Base-by-base conservation (phyloP, 1,140 invertebrate genomes). In the Leptinotarsa texana region DNA sequence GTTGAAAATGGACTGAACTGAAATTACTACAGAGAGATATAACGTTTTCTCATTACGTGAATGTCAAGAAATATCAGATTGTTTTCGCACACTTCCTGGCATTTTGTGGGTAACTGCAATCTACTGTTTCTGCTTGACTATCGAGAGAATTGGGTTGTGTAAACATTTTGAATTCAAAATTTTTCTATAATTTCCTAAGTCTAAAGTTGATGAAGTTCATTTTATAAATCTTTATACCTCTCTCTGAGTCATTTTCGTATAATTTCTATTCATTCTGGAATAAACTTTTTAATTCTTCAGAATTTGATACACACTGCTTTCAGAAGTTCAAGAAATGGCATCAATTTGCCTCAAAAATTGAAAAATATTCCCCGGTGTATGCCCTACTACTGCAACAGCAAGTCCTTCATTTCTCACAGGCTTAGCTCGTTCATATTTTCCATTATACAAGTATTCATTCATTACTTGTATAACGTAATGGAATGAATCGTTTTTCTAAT, bases 321-420 rank as follows among this genome's bases (percentile, higher is more conserved):
- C 18, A 21, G 24, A 22, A 27, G 8, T 21, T 65, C 21, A 4
- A 57, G 51, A 65, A 65, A 22, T 27, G 24, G 11, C 3, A 3
- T 63, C 13, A 51, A 63, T 13, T 63, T 63, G 63, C 1, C 18
- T 11, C 24, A 21, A 24, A 24, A 2, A 65, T 65, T 65, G 63
- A 65, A 65, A n/a, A 21, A 3, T 65, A 21, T 65, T 21, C 63
- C 24, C 21, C 21, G 8, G 1, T 65, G 63, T 17, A 22, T 65
- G 21, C 1, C 13, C 21, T 24, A 65, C 3, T 1, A 65, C 24
- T 65, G 18, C 24, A 1, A 65, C 18, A 65, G 63, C 21, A 21
- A 65, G 21, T 27, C 63, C 21, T 22, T 24, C 63, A 65, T 65
- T 65, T 27, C 63, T 65, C 63, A 65, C 18, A 65, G 63, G 18